Evolutionary conservation across 2,888 invertebrate species (phyloP).

Genomic region (Drosophila atripex): DNA sequence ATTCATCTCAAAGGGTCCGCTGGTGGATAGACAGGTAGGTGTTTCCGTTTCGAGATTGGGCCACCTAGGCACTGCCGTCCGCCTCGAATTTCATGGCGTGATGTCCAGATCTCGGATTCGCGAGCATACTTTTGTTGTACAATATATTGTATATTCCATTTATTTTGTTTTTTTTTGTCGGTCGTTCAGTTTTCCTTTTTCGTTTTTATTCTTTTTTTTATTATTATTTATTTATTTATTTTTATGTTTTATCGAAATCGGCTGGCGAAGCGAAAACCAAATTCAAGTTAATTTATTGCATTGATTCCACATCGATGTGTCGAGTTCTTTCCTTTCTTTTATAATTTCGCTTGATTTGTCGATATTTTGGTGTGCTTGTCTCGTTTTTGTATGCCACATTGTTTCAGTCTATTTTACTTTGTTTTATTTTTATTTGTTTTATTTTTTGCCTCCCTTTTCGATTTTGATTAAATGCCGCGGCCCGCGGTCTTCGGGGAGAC

Average conservation of each 20-base stretch:
- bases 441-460: constrained; percentile 22
- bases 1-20: constrained; percentile 72
- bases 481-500: constrained; percentile 48
- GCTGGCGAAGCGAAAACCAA: constrained; percentile 57
- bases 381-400: constrained; percentile 48
- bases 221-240: constrained; percentile 11
- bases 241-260: constrained; percentile 52
- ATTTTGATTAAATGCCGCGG: constrained; percentile 59
- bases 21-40: constrained; percentile 79
- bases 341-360: constrained; percentile 76
- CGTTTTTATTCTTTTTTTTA: constrained; percentile 10
- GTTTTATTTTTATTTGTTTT: constrained; percentile 27
- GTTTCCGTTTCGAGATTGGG: constrained; percentile 32
- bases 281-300: constrained; percentile 76
- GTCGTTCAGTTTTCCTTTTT: constrained; percentile 5
- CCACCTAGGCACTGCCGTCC: neutral
- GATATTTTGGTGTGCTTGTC: constrained; percentile 56
- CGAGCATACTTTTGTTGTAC: constrained; percentile 33
- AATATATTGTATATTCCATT: constrained; percentile 36
- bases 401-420: constrained; percentile 40
- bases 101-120: constrained; percentile 22
- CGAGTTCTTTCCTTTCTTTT: constrained; percentile 73
- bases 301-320: constrained; percentile 77
- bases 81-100: constrained; percentile 54
- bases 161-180: constrained; percentile 39